phyloP scores from a whole-genome alignment of 2,797 vertebrate genomes.

The Gymnocypris eckloni region DNA sequence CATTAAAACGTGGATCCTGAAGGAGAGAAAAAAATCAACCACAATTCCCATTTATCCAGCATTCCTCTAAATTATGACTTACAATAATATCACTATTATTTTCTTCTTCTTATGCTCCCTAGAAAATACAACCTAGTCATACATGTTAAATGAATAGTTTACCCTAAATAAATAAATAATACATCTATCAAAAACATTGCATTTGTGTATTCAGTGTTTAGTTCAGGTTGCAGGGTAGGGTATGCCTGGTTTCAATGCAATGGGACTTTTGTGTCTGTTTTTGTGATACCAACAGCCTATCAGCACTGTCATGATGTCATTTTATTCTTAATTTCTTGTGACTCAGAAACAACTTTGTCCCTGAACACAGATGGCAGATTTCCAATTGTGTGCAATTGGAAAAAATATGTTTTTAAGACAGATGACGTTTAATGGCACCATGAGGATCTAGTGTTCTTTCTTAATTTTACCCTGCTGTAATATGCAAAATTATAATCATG shows the following conservation, averaged over 20 bases:
- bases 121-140: background rate
- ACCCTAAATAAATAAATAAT: background rate
- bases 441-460: background rate
- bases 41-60: background rate
- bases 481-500: slow-evolving; percentile 36
- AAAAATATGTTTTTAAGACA: background rate
- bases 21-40: slow-evolving; percentile 33
- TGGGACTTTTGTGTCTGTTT: background rate
- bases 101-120: background rate
- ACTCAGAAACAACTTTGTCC: slow-evolving; percentile 3
- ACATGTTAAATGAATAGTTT: background rate
- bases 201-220: background rate
- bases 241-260: background rate
- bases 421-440: background rate
- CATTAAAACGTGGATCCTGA: slow-evolving; percentile 95
- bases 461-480: slow-evolving; percentile 29
- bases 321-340: slow-evolving; percentile 3
- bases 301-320: background rate
- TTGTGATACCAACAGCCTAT: slow-evolving; percentile 1
- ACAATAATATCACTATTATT: background rate
- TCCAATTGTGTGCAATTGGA: background rate
- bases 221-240: background rate
- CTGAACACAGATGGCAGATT: background rate
- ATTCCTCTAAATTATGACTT: background rate
- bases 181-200: background rate